Percentiles rank a stretch among this genome's conserved stretches.
These are phyloP conservation scores for Nomada goodeniana DNA, from an alignment of 2,888 invertebrate species.

Conservation along the genomic window DNA sequence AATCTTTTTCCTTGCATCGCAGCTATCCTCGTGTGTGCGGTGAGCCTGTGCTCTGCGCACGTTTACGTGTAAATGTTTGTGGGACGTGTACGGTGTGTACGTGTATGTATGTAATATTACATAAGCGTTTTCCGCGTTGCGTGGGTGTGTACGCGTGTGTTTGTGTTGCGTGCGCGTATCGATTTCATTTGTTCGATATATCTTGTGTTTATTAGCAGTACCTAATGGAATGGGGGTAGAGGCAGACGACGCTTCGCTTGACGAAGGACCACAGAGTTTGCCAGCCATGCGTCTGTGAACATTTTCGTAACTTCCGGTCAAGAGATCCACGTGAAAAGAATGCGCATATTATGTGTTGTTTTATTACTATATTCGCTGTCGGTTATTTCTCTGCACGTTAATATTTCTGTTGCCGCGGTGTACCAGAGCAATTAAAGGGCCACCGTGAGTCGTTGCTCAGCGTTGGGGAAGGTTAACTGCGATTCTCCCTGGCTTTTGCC, in stretches of 20 bases:
- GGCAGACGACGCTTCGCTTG: slow-evolving; percentile 84
- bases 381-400: slow-evolving; percentile 13
- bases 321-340: slow-evolving; percentile 69
- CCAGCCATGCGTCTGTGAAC: slow-evolving; percentile 85
- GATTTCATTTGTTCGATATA: slow-evolving; percentile 50
- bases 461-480: slow-evolving; percentile 44
- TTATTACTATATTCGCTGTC: background rate
- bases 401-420: background rate
- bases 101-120: background rate
- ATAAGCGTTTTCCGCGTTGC: background rate
- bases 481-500: background rate
- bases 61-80: background rate
- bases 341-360: slow-evolving; percentile 17
- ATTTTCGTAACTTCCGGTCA: slow-evolving; percentile 82
- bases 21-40: slow-evolving; percentile 44
- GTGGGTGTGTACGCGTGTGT: background rate
- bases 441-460: slow-evolving; percentile 41
- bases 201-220: slow-evolving; percentile 76
- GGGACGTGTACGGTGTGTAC: background rate
- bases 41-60: slow-evolving; percentile 17
- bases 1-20: slow-evolving; percentile 57
- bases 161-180: slow-evolving; percentile 48
- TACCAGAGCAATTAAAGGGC: slow-evolving; percentile 34
- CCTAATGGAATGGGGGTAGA: slow-evolving; percentile 84
- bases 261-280: slow-evolving; percentile 84